Conservation (phyloP, 2,888 invertebrate species). For the Limulus polyphemus region DNA sequence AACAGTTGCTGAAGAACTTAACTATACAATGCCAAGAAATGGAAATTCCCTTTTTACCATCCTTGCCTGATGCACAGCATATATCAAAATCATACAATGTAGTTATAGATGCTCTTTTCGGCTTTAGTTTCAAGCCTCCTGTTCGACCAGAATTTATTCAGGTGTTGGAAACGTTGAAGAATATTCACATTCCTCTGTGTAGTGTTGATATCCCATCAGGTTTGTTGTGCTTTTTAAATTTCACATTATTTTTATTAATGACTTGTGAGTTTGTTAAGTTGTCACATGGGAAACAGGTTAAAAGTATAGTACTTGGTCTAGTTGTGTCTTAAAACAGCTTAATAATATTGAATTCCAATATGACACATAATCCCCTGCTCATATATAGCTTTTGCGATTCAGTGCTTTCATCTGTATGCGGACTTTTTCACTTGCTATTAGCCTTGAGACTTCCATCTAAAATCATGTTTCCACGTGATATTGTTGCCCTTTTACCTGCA, state of each 20-base stretch:
- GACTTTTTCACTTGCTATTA: no score
- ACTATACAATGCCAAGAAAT: slow-evolving; percentile 64
- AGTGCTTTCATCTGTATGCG: no score
- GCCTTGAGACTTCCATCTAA: no score
- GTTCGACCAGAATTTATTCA: slow-evolving; percentile 60
- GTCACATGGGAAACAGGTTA: slow-evolving; percentile 50
- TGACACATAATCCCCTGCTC: no score
- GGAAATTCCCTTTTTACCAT: slow-evolving; percentile 54
- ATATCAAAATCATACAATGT: slow-evolving; percentile 47
- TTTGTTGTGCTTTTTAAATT: not conserved
- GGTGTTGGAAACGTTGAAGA: slow-evolving; percentile 52
- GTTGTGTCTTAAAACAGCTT: no score
- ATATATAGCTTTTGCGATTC: no score
- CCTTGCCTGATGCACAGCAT: slow-evolving; percentile 35
- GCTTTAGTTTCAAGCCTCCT: slow-evolving; percentile 92
- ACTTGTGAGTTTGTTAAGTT: no score
- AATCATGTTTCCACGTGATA: no score
- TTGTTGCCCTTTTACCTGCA: no score
- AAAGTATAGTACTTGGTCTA: slow-evolving; percentile 38
- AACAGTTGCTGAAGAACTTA: slow-evolving; percentile 65
- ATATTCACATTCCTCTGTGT: slow-evolving; percentile 27
- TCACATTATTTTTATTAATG: no score
- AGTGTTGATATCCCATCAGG: slow-evolving; percentile 33
- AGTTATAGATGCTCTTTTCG: slow-evolving; percentile 90
- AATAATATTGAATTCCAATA: no score